These are phyloP conservation scores for Drosophila nikananu DNA, from an alignment of 1,140 invertebrate species.

Conservation along the genomic window DNA sequence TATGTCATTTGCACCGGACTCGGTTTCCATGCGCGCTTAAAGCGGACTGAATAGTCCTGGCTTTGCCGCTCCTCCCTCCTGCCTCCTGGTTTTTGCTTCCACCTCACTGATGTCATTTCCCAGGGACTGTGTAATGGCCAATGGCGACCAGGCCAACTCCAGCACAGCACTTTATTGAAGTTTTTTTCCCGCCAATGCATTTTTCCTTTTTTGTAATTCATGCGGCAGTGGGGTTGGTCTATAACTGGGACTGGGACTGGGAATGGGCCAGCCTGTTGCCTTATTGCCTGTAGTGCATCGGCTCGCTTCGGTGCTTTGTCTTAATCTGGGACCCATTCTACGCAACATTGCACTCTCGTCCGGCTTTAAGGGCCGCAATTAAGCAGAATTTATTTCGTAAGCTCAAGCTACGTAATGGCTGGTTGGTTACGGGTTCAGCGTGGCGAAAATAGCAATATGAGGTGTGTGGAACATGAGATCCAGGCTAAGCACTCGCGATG, in stretches of 20 bases:
- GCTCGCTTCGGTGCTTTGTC: slow-evolving; percentile 68
- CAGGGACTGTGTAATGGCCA: slow-evolving; percentile 32
- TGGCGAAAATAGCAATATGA: slow-evolving; percentile 6
- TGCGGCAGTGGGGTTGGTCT: slow-evolving; percentile 28
- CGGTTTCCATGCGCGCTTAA: slow-evolving; percentile 59
- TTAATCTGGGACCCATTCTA: slow-evolving; percentile 72
- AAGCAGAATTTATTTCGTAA: slow-evolving; percentile 56
- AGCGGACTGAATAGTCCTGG: slow-evolving; percentile 53
- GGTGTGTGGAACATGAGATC: neutral
- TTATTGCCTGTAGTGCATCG: slow-evolving; percentile 38
- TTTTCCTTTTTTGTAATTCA: slow-evolving; percentile 58
- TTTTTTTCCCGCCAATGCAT: slow-evolving; percentile 37
- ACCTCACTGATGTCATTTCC: slow-evolving; percentile 20
- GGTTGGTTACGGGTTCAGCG: slow-evolving; percentile 3
- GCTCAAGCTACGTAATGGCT: slow-evolving; percentile 33
- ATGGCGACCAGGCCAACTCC: slow-evolving; percentile 15
- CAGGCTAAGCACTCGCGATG: neutral
- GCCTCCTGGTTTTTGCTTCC: neutral
- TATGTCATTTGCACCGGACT: slow-evolving; percentile 70
- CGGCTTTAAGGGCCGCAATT: slow-evolving; percentile 67
- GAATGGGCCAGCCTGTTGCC: slow-evolving; percentile 28
- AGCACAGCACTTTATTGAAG: slow-evolving; percentile 51
- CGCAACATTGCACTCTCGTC: slow-evolving; percentile 55
- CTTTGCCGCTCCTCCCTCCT: neutral
- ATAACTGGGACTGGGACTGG: neutral